phyloP scores from a whole-genome alignment of 1,140 invertebrate genomes.

The Sarcophaga peregrina region DNA sequence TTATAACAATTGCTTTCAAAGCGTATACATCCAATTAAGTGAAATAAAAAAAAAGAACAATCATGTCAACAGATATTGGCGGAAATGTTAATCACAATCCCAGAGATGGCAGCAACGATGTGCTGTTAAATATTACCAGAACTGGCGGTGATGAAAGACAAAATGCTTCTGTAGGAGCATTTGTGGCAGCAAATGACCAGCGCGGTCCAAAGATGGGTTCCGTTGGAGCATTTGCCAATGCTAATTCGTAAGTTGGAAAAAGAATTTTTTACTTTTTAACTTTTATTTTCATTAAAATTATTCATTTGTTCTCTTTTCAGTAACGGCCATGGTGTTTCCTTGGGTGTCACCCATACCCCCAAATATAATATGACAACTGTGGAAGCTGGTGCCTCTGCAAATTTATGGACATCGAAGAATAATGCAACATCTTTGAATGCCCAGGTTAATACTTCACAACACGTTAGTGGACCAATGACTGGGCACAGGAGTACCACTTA shows the following conservation, averaged over 20 bases:
- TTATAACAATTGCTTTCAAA: neutral
- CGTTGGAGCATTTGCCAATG: constrained; percentile 52
- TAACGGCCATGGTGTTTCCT: constrained; percentile 49
- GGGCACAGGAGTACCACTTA: constrained; percentile 51
- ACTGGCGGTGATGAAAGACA: constrained; percentile 46
- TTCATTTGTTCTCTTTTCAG: neutral
- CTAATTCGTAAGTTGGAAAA: constrained; percentile 52
- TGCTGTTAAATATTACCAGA: constrained; percentile 43
- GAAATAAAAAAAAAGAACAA: neutral
- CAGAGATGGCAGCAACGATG: constrained; percentile 49
- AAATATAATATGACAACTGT: constrained; percentile 52
- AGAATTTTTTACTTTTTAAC: neutral
- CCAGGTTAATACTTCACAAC: constrained; percentile 49
- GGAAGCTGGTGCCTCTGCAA: constrained; percentile 50
- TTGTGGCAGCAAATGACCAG: constrained; percentile 46
- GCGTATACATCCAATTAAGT: neutral
- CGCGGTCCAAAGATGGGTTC: constrained; percentile 49
- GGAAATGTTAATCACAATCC: neutral
- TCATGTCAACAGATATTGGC: neutral
- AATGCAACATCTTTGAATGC: constrained; percentile 51
- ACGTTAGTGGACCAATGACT: constrained; percentile 52
- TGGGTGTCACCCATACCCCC: constrained; percentile 51
- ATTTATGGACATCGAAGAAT: constrained; percentile 53
- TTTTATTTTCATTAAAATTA: neutral
- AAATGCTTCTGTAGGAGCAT: constrained; percentile 52